Evolutionary conservation across 2,113 vertebrate genomes (phyloP), one percentile per base, ranked within the genome.

Genomic region (Carlito syrichta): DNA sequence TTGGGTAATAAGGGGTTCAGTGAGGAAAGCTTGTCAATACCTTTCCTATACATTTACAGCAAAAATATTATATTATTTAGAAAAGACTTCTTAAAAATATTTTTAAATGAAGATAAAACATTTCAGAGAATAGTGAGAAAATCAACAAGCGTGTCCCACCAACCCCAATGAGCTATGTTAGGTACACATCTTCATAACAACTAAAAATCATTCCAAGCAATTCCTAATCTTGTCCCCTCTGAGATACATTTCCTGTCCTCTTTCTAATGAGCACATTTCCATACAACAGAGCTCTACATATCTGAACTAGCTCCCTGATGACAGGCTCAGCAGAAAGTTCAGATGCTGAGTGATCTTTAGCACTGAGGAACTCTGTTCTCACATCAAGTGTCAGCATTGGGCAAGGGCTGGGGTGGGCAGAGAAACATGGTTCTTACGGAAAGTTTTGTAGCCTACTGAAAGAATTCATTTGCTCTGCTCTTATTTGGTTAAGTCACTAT

Each of bases 41-140:
- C 8, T 93, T 96, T 93, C 45, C 71, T 87, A 1, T 35, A 35
- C 50, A 82, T 97, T 54, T 38, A 96, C 94, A 95, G 85, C 62
- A 94, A 98, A 89, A 27, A 48, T 94, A 96, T 71, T 78, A n/a
- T 74, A 96, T 83, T 48, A 19, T 50, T 69, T 89, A 97, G 92
- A 93, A 89, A 91, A 78, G 81, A n/a, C 6, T 68, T 74, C 6
- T 82, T 69, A 19, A n/a, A n/a, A n/a, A n/a, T n/a, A n/a, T n/a
- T n/a, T n/a, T n/a, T n/a, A n/a, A n/a, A 11, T 73, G 14, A 25
- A 1, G 17, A 0, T 3, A 76, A n/a, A n/a, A 14, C 9, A 30
- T 45, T 84, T 78, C 17, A 38, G 54, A 62, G 17, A 87, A 76
- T 7, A 40, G 13, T 35, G 43, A 48, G 77, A 54, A 82, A 76